Conservation (phyloP, 1,140 invertebrate species). For the Drosophila ficusphila region DNA sequence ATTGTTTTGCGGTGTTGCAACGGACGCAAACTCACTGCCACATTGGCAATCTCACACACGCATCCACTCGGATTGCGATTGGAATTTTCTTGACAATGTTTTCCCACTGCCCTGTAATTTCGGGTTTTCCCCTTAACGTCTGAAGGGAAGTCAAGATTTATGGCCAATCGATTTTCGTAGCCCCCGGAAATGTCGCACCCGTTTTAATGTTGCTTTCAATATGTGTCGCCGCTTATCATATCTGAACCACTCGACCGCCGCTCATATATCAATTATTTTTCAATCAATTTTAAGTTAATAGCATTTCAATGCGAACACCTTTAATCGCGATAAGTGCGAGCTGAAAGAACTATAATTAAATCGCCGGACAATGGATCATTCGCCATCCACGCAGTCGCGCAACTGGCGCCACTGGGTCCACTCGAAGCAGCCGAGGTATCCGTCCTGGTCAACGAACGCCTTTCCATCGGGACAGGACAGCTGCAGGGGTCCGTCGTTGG, state of each 20-base stretch:
- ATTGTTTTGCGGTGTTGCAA: conserved; percentile 62
- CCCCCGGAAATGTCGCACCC: neutral
- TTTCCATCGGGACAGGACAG: conserved; percentile 26
- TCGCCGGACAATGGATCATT: conserved; percentile 4
- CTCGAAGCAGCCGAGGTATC: conserved; percentile 54
- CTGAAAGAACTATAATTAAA: conserved; percentile 57
- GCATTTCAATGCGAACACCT: conserved; percentile 42
- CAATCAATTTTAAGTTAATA: conserved; percentile 72
- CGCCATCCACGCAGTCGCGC: conserved; percentile 38
- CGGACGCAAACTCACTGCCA: conserved; percentile 6
- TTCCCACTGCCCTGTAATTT: conserved; percentile 31
- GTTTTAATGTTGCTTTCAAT: conserved; percentile 2
- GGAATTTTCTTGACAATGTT: conserved; percentile 51
- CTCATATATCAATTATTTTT: conserved; percentile 61
- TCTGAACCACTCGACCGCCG: conserved; percentile 23
- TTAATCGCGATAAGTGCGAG: conserved; percentile 57
- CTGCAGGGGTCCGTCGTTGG: conserved; percentile 8
- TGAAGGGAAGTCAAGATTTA: conserved; percentile 36
- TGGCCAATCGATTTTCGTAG: conserved; percentile 18
- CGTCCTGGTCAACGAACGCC: conserved; percentile 52
- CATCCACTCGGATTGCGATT: conserved; percentile 29
- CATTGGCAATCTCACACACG: conserved; percentile 26
- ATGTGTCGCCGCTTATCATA: conserved; percentile 51
- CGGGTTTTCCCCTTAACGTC: conserved; percentile 1
- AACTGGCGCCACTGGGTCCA: conserved; percentile 51